Conservation (phyloP, 2,113 vertebrate genomes). For the Platichthys flesus region DNA sequence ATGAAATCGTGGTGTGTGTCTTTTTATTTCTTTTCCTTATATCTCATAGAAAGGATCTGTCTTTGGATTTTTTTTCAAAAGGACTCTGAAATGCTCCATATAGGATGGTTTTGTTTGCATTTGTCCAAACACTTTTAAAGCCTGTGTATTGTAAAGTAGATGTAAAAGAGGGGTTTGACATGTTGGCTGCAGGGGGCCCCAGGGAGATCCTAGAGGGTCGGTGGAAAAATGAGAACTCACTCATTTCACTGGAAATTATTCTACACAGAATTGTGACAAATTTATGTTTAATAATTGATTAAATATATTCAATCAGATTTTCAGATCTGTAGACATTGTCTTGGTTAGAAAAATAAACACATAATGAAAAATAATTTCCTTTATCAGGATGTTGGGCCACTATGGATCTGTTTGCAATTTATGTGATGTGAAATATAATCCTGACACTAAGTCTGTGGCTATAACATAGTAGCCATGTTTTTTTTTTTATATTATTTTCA, state of each 20-base stretch:
- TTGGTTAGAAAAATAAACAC: background rate
- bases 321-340: too few relatives aligned
- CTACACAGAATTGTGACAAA: background rate
- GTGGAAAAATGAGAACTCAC: slow-evolving; percentile 1
- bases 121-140: background rate
- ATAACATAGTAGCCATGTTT: slow-evolving; percentile 4
- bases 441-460: slow-evolving; percentile 19
- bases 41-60: slow-evolving; percentile 13
- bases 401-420: background rate
- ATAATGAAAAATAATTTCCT: background rate
- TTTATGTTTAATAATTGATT: background rate
- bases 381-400: background rate
- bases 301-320: background rate
- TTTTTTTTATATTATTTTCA: slow-evolving; percentile 20
- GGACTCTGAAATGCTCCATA: background rate
- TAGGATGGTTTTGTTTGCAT: background rate
- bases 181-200: background rate
- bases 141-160: background rate
- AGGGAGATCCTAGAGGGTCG: slow-evolving; percentile 10
- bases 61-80: background rate
- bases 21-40: slow-evolving; percentile 21
- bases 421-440: slow-evolving; percentile 5
- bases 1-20: slow-evolving; percentile 24
- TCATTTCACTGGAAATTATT: slow-evolving; percentile 15
- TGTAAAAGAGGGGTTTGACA: slow-evolving; percentile 5